These are phyloP conservation scores for Eulemur albifrons DNA, from an alignment of 2,797 vertebrate species.

Conservation along the genomic window DNA sequence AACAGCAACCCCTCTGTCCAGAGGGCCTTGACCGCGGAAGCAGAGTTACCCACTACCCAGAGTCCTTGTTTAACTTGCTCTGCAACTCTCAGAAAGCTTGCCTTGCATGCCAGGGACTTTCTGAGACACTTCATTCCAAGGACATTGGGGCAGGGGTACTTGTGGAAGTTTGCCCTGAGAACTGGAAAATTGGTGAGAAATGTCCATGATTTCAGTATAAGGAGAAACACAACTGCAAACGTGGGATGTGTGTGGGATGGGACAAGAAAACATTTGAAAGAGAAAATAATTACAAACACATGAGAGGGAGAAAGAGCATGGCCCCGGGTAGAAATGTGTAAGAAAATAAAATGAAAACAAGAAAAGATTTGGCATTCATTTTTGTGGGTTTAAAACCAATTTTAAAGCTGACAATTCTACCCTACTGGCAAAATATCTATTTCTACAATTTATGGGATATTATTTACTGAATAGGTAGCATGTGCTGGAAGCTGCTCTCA, in stretches of 20 bases:
- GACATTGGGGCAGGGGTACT: conserved; percentile 25
- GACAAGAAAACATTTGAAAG: conserved; percentile 70
- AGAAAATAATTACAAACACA: conserved; percentile 81
- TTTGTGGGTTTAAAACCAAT: conserved; percentile 42
- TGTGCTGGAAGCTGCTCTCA: background rate
- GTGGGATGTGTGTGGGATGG: conserved; percentile 64
- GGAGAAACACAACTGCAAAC: conserved; percentile 55
- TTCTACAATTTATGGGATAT: background rate
- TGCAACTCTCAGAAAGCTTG: conserved; percentile 47
- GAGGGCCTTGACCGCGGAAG: background rate
- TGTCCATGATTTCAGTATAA: conserved; percentile 59
- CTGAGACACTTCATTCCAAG: conserved; percentile 58
- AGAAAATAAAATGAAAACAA: conserved; percentile 73
- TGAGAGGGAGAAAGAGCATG: conserved; percentile 42
- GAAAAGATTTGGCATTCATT: conserved; percentile 64
- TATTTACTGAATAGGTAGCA: background rate
- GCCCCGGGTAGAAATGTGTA: conserved; percentile 59
- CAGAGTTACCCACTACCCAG: background rate
- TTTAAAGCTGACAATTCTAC: conserved; percentile 14
- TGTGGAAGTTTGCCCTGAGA: conserved; percentile 21
- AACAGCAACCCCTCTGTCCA: background rate
- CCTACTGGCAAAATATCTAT: background rate
- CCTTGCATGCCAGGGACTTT: conserved; percentile 42
- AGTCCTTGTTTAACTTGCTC: conserved; percentile 27
- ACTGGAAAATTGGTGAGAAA: conserved; percentile 74